Conservation (phyloP, 2,888 invertebrate genomes). For the Polyommatus icarus region DNA sequence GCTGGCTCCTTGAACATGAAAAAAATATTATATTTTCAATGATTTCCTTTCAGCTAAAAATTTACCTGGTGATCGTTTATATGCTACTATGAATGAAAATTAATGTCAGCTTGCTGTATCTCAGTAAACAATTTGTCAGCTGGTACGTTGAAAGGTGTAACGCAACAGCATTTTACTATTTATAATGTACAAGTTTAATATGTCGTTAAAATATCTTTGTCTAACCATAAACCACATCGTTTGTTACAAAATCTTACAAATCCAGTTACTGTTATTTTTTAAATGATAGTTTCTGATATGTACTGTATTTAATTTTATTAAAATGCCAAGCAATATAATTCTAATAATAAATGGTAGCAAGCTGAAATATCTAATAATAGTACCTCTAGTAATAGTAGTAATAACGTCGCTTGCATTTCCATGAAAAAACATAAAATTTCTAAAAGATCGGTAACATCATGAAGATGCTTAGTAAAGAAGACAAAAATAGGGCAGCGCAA, state of each 20-base stretch:
- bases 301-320: not conserved
- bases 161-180: too few species aligned
- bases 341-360: not conserved
- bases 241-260: not conserved
- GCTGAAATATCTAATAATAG: not conserved
- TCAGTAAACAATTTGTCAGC: too few species aligned
- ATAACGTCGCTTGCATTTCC: not conserved
- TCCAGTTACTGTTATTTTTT: not conserved
- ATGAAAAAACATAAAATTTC: not conserved
- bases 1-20: too few species aligned
- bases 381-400: too few species aligned
- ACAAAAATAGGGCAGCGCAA: slow-evolving; percentile 14
- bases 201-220: not conserved
- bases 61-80: too few species aligned
- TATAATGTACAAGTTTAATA: too few species aligned
- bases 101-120: too few species aligned
- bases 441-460: not conserved
- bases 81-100: too few species aligned
- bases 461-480: slow-evolving; percentile 1
- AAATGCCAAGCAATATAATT: not conserved
- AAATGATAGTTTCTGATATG: not conserved
- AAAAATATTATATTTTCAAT: too few species aligned
- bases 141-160: too few species aligned
- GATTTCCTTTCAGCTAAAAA: too few species aligned
- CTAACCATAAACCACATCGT: not conserved